These are phyloP conservation scores for Oxyscelio sp. DNA, from an alignment of 2,888 invertebrate genomes.

Conservation along the genomic window DNA sequence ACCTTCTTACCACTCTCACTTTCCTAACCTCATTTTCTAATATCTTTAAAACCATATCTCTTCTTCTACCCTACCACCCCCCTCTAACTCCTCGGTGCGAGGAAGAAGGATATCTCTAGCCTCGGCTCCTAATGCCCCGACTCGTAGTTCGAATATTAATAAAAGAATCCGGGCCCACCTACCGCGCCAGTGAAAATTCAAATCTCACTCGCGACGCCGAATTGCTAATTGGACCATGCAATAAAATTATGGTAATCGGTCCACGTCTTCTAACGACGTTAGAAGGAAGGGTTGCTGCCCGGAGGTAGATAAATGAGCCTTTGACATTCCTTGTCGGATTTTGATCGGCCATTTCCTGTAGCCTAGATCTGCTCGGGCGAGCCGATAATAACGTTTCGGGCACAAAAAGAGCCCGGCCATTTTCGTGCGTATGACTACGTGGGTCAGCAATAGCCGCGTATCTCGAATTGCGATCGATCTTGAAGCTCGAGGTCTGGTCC, in stretches of 20 bases:
- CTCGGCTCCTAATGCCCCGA: constrained; percentile 18
- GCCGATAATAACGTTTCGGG: constrained; percentile 24
- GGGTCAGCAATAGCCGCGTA: constrained; percentile 72
- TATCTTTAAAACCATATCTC: too few relatives aligned
- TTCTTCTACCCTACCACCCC: too few relatives aligned
- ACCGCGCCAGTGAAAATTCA: constrained; percentile 53
- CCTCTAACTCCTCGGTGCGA: too few relatives aligned
- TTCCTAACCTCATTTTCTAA: too few relatives aligned
- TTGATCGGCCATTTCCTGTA: constrained; percentile 53
- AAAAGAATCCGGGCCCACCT: constrained; percentile 57
- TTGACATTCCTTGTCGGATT: constrained; percentile 47
- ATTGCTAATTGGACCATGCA: constrained; percentile 58
- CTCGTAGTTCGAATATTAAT: constrained; percentile 46
- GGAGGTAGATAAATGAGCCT: constrained; percentile 59
- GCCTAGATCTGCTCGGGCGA: constrained; percentile 38
- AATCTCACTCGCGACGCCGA: constrained; percentile 58
- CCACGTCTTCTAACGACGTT: constrained; percentile 46
- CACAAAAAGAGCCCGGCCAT: constrained; percentile 5
- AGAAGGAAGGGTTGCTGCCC: constrained; percentile 35
- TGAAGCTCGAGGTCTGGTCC: constrained; percentile 69
- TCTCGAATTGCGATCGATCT: constrained; percentile 75
- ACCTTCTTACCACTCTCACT: too few relatives aligned
- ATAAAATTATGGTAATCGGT: constrained; percentile 57
- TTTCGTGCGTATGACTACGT: constrained; percentile 55
- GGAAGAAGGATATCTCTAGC: constrained; percentile 30